Evolutionary conservation across 2,888 invertebrate species (phyloP), one percentile per base, ranked within the genome.

Genomic region (Cheilosia soror): DNA sequence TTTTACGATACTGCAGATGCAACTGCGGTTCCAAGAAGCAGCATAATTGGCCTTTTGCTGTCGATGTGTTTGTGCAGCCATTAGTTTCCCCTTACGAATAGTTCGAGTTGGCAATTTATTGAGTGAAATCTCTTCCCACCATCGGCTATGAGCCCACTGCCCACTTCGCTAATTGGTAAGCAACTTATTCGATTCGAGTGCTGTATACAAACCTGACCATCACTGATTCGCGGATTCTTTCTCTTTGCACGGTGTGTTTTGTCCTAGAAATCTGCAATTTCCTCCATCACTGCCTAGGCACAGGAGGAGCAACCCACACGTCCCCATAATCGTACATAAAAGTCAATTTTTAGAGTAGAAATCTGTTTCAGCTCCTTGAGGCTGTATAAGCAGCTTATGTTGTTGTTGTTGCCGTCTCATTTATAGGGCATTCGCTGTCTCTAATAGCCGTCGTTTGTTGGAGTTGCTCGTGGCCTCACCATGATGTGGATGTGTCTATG

Each of bases 121-220:
- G 85, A 72, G 76, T 76, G 81, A 58, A 80, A 81, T 85, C 76
- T 57, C 76, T 49, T 81, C 72, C 76, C 72, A 77, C 81, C 66
- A 75, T 72, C 68, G 47, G 37, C 5, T 27, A 13, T 13, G 31
- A 47, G 75, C 47, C 62, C 71, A 80, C 62, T 66, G 75, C 53
- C 62, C 71, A 80, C 62, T 68, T 49, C 81, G 33, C 85, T 85
- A 85, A 85, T 85, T 85, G 85, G 85, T 81, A 77, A 81, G 81
- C 81, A 85, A 85, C 72, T 81, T 85, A 81, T 81, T 77, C 66
- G 71, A 72, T 72, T 25, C 80, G 58, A 71, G 31, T 63, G 42
- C 49, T 47, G 78, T 58, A 47, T 15, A n/a, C 1, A 13, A 6
- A 51, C 40, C 31, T 47, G 76, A 31, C 58, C 25, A 31, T 60